Conservation (phyloP, 2,113 vertebrate species). For the Hemicordylus capensis region DNA sequence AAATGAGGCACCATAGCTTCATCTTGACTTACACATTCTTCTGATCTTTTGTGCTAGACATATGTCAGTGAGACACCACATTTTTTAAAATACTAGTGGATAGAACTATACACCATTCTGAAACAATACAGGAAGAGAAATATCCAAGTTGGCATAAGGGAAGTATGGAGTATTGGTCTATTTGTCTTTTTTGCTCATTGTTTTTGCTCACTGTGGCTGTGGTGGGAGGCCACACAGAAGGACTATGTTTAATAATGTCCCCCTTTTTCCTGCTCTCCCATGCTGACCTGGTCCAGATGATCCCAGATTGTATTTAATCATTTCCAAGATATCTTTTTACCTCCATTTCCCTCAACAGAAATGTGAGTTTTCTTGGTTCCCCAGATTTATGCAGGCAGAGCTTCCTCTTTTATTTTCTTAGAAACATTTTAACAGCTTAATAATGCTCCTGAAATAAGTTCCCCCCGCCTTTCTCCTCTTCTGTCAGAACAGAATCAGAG, state of each 20-base stretch:
- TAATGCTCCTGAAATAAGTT: slow-evolving; percentile 26
- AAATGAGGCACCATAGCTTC: not conserved
- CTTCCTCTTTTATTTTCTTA: slow-evolving; percentile 49
- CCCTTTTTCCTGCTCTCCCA: slow-evolving; percentile 31
- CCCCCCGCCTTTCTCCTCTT: not conserved
- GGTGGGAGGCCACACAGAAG: slow-evolving; percentile 5
- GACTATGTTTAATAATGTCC: slow-evolving; percentile 38
- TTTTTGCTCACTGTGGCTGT: not conserved
- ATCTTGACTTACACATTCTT: not conserved
- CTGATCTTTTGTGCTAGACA: not conserved
- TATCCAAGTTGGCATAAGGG: not conserved
- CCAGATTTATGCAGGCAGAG: slow-evolving; percentile 29
- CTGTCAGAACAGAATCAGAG: not conserved
- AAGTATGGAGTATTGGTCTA: not conserved
- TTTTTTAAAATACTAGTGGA: slow-evolving; percentile 41
- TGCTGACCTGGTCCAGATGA: not conserved
- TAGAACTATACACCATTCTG: slow-evolving; percentile 65
- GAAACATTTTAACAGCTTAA: slow-evolving; percentile 50
- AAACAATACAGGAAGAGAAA: slow-evolving; percentile 21
- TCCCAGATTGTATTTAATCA: slow-evolving; percentile 34
- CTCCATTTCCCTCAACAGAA: slow-evolving; percentile 42
- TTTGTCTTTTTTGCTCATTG: not conserved
- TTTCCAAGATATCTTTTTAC: slow-evolving; percentile 56
- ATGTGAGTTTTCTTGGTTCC: slow-evolving; percentile 2
- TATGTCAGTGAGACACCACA: not conserved